These are phyloP conservation scores for Melanostoma scalare DNA, from an alignment of 2,888 invertebrate genomes.

Conservation along the genomic window DNA sequence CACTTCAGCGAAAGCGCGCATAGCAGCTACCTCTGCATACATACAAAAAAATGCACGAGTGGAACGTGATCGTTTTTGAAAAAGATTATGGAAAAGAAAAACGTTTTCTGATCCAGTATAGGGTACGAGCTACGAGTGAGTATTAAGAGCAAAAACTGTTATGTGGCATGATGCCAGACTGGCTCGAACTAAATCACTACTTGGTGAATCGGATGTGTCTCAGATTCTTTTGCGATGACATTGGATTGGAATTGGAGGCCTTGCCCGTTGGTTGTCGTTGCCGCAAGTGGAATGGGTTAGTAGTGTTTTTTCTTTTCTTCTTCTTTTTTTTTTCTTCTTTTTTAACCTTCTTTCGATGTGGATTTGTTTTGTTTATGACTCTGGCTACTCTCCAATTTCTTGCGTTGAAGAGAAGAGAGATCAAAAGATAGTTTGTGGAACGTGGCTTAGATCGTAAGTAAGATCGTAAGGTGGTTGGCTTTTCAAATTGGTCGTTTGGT, in stretches of 20 bases:
- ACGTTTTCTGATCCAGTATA: slow-evolving; percentile 8
- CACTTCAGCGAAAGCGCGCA: slow-evolving; percentile 70
- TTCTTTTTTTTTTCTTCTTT: slow-evolving; percentile 15
- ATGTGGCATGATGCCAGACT: slow-evolving; percentile 50
- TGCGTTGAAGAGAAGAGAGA: slow-evolving; percentile 1
- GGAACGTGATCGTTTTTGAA: slow-evolving; percentile 66
- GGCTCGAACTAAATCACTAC: slow-evolving; percentile 50
- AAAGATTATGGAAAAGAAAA: slow-evolving; percentile 23
- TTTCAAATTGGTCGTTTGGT: neutral
- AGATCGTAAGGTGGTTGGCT: slow-evolving; percentile 35
- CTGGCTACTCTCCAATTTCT: slow-evolving; percentile 7
- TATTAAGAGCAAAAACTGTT: slow-evolving; percentile 52
- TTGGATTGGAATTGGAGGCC: slow-evolving; percentile 48
- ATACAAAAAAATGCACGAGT: slow-evolving; percentile 37
- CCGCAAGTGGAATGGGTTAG: slow-evolving; percentile 30
- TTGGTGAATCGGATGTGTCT: slow-evolving; percentile 55
- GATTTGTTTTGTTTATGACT: neutral
- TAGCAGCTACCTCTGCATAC: neutral
- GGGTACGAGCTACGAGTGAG: slow-evolving; percentile 36
- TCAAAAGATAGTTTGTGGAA: slow-evolving; percentile 19
- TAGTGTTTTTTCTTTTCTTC: slow-evolving; percentile 48
- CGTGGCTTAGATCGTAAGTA: slow-evolving; percentile 43
- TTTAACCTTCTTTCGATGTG: slow-evolving; percentile 18
- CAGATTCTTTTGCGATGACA: slow-evolving; percentile 61
- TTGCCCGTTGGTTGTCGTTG: slow-evolving; percentile 46